Conservation (phyloP, 2,797 vertebrate genomes). For the Thaleichthys pacificus region DNA sequence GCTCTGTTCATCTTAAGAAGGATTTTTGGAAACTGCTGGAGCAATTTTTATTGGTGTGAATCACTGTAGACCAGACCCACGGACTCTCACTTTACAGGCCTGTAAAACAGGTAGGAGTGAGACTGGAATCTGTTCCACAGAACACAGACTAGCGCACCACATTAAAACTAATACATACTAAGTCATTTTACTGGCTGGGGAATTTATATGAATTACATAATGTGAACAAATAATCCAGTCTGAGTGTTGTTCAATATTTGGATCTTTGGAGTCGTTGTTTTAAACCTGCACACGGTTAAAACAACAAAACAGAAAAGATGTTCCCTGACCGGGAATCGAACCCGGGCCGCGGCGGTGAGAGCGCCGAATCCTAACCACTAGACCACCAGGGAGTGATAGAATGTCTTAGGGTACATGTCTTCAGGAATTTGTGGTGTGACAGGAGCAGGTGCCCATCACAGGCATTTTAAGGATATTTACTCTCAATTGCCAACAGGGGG, state of each 20-base stretch:
- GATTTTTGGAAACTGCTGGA: background rate
- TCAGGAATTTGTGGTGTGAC: too few species aligned
- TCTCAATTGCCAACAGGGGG: too few species aligned
- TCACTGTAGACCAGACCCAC: background rate
- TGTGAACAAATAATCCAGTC: slow-evolving; percentile 1
- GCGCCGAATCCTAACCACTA: slow-evolving; percentile 45
- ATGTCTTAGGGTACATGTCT: too few species aligned
- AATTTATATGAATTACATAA: background rate
- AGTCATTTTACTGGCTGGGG: slow-evolving; percentile 10
- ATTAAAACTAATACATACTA: slow-evolving; percentile 9
- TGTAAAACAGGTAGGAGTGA: slow-evolving; percentile 20
- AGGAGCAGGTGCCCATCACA: too few species aligned
- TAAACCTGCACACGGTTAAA: too few species aligned
- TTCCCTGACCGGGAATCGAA: slow-evolving; percentile 40
- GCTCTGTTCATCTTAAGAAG: too few species aligned
- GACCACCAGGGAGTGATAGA: slow-evolving; percentile 15
- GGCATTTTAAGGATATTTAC: too few species aligned
- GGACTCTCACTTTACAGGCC: slow-evolving; percentile 20
- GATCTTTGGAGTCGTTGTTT: background rate
- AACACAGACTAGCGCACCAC: slow-evolving; percentile 10
- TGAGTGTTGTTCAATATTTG: background rate
- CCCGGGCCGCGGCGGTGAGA: slow-evolving; percentile 31
- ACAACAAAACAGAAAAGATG: too few species aligned
- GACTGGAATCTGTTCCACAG: background rate
- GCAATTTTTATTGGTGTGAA: slow-evolving; percentile 1